Base-by-base conservation (phyloP, 2,797 vertebrate species). In the Monodelphis domestica region DNA sequence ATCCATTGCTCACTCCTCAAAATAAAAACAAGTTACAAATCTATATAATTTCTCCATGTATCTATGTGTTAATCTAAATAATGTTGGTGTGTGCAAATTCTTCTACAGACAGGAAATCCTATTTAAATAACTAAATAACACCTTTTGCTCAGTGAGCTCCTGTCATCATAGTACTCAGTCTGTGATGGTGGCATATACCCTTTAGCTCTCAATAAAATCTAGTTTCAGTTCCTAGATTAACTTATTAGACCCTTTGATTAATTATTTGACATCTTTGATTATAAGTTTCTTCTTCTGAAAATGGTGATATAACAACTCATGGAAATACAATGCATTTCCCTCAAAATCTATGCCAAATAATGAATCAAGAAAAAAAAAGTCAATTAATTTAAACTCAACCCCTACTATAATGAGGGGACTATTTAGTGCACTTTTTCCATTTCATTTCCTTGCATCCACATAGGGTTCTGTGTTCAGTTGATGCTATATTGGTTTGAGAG, bases 401-500 rank as follows among this genome's bases (percentile, higher is more conserved):
- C 24, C 24, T 84, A 45, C 24, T 38, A 9, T 45, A 50, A 14
- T 3, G 10, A 84, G 11, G 6, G 55, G 5, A 56, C 26, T 28
- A 10, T 84, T 50, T 45, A 84, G 9, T 12, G 26, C 38, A 84
- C 9, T 84, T 84, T 33, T 55, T 55, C 26, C 21, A 56, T 84
- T 84, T 50, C 38, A 84, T 50, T 50, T 11, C 3, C 38, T 84
- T 84, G 24, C 21, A 84, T 45, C 70, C 21, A 78, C 45, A 7
- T 50, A 84, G 38, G 9, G 50, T 45, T 84, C 24, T 84, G 45
- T 84, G 70, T 45, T 84, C 38, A 38, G 50, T 1, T 84, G 70
- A 50, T 0, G 38, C 38, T 24, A 21, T 84, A 21, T 91, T 95
- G 54, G 91, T 24, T 33, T 91, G 92, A 95, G 91, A 84, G 14